phyloP scores from a whole-genome alignment of 2,888 invertebrate species.

The Pollenia labialis region DNA sequence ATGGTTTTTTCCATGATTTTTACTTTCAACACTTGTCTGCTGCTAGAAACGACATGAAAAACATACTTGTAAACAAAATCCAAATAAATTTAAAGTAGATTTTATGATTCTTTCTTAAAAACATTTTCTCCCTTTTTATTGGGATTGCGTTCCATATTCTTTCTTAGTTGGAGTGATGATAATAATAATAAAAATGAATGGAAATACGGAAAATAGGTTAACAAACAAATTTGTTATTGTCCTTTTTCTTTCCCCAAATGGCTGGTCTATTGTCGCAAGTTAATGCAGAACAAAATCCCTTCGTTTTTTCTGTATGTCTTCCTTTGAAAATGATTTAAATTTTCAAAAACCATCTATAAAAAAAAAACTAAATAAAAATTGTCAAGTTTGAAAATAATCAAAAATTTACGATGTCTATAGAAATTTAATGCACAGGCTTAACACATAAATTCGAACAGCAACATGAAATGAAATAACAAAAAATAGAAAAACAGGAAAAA shows the following conservation, averaged over 20 bases:
- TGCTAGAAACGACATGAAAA: constrained; percentile 36
- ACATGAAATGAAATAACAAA: not conserved
- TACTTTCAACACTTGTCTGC: constrained; percentile 51
- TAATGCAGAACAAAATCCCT: constrained; percentile 10
- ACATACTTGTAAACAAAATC: constrained; percentile 55
- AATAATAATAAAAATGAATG: constrained; percentile 57
- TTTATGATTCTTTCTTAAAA: constrained; percentile 45
- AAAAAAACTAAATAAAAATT: constrained; percentile 36
- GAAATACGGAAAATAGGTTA: constrained; percentile 59
- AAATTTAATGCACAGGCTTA: constrained; percentile 59
- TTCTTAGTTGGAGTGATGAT: constrained; percentile 38
- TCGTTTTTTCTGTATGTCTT: not conserved
- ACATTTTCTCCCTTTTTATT: constrained; percentile 23
- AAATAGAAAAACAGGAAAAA: constrained; percentile 1
- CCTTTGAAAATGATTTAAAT: constrained; percentile 21
- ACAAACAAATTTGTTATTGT: constrained; percentile 66
- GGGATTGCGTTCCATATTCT: constrained; percentile 27
- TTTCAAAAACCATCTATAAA: constrained; percentile 50
- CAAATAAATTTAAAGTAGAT: constrained; percentile 67
- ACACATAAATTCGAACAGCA: constrained; percentile 15
- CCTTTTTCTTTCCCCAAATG: constrained; percentile 32
- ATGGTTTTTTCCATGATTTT: constrained; percentile 26
- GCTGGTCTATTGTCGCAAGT: constrained; percentile 30
- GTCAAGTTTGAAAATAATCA: constrained; percentile 67
- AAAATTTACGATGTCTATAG: constrained; percentile 65